Percentiles rank a stretch among this genome's conserved stretches.
Evolutionary conservation across 2,797 vertebrate species (phyloP).

Genomic region (Enteromius fasciolatus): DNA sequence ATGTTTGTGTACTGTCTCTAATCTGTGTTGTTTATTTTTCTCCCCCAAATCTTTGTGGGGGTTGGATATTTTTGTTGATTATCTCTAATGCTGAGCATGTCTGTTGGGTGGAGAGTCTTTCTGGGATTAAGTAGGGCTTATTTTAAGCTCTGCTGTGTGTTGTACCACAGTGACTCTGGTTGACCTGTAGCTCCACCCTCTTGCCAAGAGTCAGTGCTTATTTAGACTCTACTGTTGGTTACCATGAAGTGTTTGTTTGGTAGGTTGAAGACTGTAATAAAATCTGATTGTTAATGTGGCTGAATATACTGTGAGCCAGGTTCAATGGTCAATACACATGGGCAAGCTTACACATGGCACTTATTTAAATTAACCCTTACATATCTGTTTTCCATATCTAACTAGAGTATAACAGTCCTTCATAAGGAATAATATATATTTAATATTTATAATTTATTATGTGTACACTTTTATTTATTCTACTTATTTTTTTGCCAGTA

Average conservation of each 20-base stretch:
- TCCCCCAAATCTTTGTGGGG: conserved; percentile 26
- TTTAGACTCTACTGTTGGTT: not conserved
- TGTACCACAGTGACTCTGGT: conserved; percentile 13
- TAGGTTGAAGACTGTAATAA: not conserved
- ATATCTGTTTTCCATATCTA: not conserved
- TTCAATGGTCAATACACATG: not conserved
- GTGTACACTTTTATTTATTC: not conserved
- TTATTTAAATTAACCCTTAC: not conserved
- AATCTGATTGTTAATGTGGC: not conserved
- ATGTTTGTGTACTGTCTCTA: conserved; percentile 39
- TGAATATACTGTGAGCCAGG: not conserved
- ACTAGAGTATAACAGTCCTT: not conserved
- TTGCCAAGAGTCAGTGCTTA: not conserved
- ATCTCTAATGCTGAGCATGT: conserved; percentile 27
- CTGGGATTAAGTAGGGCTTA: conserved; percentile 61
- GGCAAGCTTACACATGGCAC: not conserved
- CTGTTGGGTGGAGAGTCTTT: conserved; percentile 57
- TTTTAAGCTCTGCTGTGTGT: conserved; percentile 67
- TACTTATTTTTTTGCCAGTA: not conserved
- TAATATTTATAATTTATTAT: not conserved
- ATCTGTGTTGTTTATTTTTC: not conserved
- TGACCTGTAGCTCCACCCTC: conserved; percentile 31
- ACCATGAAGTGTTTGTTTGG: not conserved
- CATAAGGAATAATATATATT: not conserved
- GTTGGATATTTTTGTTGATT: conserved; percentile 37